phyloP scores from a whole-genome alignment of 2,888 invertebrate genomes.

The Mythimna vitellina region DNA sequence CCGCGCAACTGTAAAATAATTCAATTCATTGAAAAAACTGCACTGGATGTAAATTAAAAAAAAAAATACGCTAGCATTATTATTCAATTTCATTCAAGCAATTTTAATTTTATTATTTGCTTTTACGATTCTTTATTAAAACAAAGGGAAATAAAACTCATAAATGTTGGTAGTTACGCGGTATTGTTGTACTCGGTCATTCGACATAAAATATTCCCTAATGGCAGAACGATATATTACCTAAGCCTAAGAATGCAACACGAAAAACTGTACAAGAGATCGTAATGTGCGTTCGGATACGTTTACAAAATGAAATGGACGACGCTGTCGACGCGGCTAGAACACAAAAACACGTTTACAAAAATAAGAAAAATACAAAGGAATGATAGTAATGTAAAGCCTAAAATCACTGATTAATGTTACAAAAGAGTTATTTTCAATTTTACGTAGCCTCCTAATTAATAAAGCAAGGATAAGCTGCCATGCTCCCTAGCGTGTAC shows the following conservation, averaged over 20 bases:
- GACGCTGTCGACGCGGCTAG: constrained; percentile 48
- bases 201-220: constrained; percentile 60
- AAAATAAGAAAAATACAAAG: constrained; percentile 56
- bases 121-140: constrained; percentile 13
- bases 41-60: constrained; percentile 7
- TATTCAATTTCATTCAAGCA: constrained; percentile 16
- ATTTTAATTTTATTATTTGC: constrained; percentile 12
- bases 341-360: constrained; percentile 51
- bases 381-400: constrained; percentile 69
- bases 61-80: background rate
- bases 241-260: constrained; percentile 68
- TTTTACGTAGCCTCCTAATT: constrained; percentile 44
- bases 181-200: constrained; percentile 53
- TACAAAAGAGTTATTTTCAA: constrained; percentile 31
- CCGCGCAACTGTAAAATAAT: constrained; percentile 47
- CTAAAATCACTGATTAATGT: constrained; percentile 46
- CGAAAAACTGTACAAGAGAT: constrained; percentile 75
- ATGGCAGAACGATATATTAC: constrained; percentile 66
- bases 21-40: constrained; percentile 10
- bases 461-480: constrained; percentile 66
- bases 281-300: constrained; percentile 79
- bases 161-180: constrained; percentile 33
- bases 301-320: constrained; percentile 57
- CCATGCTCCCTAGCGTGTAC: constrained; percentile 63
- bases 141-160: constrained; percentile 1